Evolutionary conservation across 2,888 invertebrate species (phyloP).

Genomic region (Orthosia cruda): DNA sequence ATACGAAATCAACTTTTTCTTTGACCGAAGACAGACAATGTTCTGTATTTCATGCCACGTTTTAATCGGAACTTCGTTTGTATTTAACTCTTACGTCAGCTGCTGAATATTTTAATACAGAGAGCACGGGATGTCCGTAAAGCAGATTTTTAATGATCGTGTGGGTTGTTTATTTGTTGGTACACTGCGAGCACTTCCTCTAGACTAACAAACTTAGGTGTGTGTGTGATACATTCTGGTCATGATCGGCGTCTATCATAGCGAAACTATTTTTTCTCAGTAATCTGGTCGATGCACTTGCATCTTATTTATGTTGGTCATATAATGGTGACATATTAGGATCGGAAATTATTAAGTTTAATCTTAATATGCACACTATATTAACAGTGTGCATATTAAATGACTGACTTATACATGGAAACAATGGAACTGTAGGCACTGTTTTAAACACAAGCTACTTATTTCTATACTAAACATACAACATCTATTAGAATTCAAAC

Average conservation of each 20-base stretch:
- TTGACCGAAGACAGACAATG: background rate
- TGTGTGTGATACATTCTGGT: conserved; percentile 7
- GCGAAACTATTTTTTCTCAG: conserved; percentile 4
- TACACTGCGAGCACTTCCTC: conserved; percentile 5
- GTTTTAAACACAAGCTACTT: background rate
- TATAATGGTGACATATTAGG: too few species aligned
- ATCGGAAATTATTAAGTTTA: too few species aligned
- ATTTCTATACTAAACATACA: too few species aligned
- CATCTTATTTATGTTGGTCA: too few species aligned
- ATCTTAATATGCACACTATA: too few species aligned
- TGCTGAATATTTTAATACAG: conserved; percentile 45
- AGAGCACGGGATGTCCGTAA: conserved; percentile 46
- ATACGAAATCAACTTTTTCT: background rate
- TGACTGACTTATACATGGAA: too few species aligned
- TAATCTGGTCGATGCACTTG: too few species aligned
- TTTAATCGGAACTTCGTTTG: conserved; percentile 19
- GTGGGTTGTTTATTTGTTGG: conserved; percentile 32
- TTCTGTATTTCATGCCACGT: background rate
- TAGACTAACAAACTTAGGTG: conserved; percentile 22
- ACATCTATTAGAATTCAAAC: too few species aligned
- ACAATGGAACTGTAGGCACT: too few species aligned
- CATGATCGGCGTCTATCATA: background rate
- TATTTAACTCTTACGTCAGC: conserved; percentile 28
- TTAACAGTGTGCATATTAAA: too few species aligned
- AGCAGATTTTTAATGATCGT: conserved; percentile 45